Evolutionary conservation across 1,140 invertebrate genomes (phyloP).

Genomic region (Bombus vancouverensis): DNA sequence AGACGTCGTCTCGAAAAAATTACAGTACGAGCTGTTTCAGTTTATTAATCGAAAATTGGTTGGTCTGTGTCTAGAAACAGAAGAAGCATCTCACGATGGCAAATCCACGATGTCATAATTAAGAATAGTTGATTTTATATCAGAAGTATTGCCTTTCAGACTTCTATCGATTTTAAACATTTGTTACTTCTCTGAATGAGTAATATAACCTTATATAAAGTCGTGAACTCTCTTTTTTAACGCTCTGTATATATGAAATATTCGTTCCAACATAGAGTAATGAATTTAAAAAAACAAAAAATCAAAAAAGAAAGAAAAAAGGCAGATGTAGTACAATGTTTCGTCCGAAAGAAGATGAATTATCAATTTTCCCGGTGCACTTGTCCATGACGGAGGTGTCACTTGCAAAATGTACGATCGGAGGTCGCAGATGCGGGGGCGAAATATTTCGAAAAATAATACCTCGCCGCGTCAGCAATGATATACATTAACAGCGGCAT

Average conservation of each 20-base stretch:
- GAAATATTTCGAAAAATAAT: slow-evolving; percentile 49
- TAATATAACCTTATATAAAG: background rate
- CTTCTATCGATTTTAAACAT: no score
- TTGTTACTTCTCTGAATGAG: no score
- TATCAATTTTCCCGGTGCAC: slow-evolving; percentile 20
- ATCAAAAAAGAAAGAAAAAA: no score
- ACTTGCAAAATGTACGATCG: slow-evolving; percentile 31
- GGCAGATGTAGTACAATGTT: background rate
- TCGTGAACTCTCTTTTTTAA: background rate
- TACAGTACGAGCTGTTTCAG: background rate
- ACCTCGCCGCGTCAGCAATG: slow-evolving; percentile 36
- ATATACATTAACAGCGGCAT: slow-evolving; percentile 41
- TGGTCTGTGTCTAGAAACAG: no score
- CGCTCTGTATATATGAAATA: background rate
- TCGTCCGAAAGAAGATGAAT: background rate
- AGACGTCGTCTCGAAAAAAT: background rate
- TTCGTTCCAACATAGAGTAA: background rate
- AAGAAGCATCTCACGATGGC: no score
- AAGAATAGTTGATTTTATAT: no score
- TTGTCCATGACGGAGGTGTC: slow-evolving; percentile 32
- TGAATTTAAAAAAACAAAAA: background rate
- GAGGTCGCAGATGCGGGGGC: slow-evolving; percentile 23
- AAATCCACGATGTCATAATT: no score
- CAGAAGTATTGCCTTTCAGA: no score
- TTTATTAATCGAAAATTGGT: no score